Percentiles rank a stretch among this genome's conserved stretches.
phyloP scores from a whole-genome alignment of 2,113 vertebrate genomes.

The Eonycteris spelaea region DNA sequence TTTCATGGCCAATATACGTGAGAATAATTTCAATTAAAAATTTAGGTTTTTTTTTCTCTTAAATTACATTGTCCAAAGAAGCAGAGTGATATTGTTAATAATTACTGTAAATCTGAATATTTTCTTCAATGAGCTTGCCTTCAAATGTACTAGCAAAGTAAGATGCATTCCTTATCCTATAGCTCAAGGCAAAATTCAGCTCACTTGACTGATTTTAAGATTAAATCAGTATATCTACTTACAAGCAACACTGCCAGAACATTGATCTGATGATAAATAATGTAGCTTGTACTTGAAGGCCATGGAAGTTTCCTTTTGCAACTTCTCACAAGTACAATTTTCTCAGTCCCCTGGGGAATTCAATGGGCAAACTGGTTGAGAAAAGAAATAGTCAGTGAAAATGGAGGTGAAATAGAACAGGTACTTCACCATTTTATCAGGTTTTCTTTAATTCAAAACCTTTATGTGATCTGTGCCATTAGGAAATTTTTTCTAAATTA shows the following conservation, averaged over 20 bases:
- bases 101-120: not conserved
- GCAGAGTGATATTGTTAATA: not conserved
- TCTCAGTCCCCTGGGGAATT: constrained; percentile 17
- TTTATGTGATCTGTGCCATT: not conserved
- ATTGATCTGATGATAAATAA: constrained; percentile 64
- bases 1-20: not conserved
- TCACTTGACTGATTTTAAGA: constrained; percentile 51
- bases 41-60: not conserved
- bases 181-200: constrained; percentile 41
- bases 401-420: not conserved
- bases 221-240: constrained; percentile 53
- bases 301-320: constrained; percentile 35
- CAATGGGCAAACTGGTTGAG: constrained; percentile 42
- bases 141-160: constrained; percentile 21
- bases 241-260: constrained; percentile 54
- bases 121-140: constrained; percentile 41
- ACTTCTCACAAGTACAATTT: constrained; percentile 20
- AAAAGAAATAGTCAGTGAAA: constrained; percentile 57
- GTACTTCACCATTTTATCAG: not conserved
- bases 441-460: constrained; percentile 29
- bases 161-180: constrained; percentile 40
- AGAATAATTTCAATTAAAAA: not conserved
- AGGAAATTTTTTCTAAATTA: not conserved
- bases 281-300: constrained; percentile 42
- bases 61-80: not conserved